Evolutionary conservation across 1,140 invertebrate species (phyloP), one percentile per base, ranked within the genome.

Genomic region (Calosoma granatense): DNA sequence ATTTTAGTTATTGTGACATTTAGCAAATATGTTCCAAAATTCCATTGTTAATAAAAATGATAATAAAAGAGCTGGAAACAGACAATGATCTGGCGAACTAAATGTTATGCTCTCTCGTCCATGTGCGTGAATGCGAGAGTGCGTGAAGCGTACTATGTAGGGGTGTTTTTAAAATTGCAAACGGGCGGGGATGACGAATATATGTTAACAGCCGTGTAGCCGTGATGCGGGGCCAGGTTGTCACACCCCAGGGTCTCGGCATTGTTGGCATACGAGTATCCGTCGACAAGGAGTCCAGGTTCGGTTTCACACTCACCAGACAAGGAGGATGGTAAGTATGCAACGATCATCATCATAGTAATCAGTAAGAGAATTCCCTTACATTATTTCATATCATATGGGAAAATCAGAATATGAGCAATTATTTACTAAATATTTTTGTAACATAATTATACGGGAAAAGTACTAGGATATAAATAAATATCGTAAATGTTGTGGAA

Each of bases 211-310:
- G 95, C 77, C 92, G 96, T 72, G 94, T 97, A 64, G 95, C 96
- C 64, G 94, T 99, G 66, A 96, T 99, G 81, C 84, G 97, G 67
- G 97, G 97, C 59, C 89, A 92, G 75, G 94, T 98, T 59, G 83
- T 97, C 56, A 92, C 92, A 51, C 84, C 86, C 56, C 90, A 95
- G 76, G 93, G 93, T 61, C 84, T 94, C 55, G 93, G 95, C 56
- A 88, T 99, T 72, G 88, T 94, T 68, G 95, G 95, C 64, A 94
- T 98, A 64, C 80, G 95, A 61, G 94, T 99, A n/a, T 92, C 90
- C 43, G 91, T 98, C 56, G 91, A 93, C 71, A 82, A 85, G 59
- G 91, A 97, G 70, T 87, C 91, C n/a, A 79, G 88, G 59, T 92
- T 96, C 73, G 97, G 97, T 63, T 97, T 97, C 75, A 98, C 94